Evolutionary conservation across 64 coral and sea anemone species (phyloP).

Genomic region (Stichodactyla mertensii): DNA sequence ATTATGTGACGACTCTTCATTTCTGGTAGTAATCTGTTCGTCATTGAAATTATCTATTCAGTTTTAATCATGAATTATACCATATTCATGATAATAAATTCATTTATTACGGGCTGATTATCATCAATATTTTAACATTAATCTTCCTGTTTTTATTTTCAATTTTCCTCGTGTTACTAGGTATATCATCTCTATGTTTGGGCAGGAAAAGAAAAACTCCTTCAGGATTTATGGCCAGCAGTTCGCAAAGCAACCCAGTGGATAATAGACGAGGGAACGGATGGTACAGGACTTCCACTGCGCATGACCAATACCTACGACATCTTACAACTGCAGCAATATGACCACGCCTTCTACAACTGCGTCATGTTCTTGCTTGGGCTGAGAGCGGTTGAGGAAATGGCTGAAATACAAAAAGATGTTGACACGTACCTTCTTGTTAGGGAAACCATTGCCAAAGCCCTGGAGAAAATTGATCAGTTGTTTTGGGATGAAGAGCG

Average conservation of each 20-base stretch:
- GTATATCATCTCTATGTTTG: conserved; percentile 87
- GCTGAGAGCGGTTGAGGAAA: conserved; percentile 45
- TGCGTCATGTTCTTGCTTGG: conserved; percentile 84
- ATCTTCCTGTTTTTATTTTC: neutral
- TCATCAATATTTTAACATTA: too few relatives aligned
- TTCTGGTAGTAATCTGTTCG: too few relatives aligned
- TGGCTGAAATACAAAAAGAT: conserved; percentile 46
- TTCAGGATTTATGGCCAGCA: conserved; percentile 69
- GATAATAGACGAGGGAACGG: conserved; percentile 52
- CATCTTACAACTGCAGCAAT: conserved; percentile 63
- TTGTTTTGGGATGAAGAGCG: conserved; percentile 71
- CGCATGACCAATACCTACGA: conserved; percentile 87
- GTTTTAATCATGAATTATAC: too few relatives aligned
- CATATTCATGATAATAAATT: too few relatives aligned
- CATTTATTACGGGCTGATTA: too few relatives aligned
- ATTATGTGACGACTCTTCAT: too few relatives aligned
- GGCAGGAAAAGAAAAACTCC: conserved; percentile 55
- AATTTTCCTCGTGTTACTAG: conserved; percentile 27
- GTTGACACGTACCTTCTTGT: conserved; percentile 1
- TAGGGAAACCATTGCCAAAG: conserved; percentile 25
- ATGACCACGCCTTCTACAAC: conserved; percentile 80
- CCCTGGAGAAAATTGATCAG: conserved; percentile 43
- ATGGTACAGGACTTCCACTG: conserved; percentile 59
- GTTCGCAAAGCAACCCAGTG: conserved; percentile 52
- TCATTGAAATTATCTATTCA: too few relatives aligned